Evolutionary conservation across 2,113 vertebrate genomes (phyloP), one percentile per base, ranked within the genome.

Genomic region (Sclerurus mexicanus): DNA sequence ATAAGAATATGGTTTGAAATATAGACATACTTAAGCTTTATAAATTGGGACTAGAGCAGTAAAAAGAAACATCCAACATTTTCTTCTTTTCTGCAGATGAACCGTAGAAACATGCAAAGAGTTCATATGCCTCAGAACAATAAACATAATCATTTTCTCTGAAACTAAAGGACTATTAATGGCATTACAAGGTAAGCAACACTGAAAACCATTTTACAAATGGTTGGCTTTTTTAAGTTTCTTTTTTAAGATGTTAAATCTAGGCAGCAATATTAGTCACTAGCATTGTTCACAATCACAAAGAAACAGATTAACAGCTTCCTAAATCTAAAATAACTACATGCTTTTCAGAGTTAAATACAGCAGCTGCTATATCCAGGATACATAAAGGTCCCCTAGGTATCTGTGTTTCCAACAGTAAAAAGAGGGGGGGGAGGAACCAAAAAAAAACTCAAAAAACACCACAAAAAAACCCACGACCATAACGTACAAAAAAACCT

Each of bases 1-100:
- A 84, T 95, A 97, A 95, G 64, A 93, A 87, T 91, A 67, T 93
- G 74, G 42, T 64, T 64, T 96, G 95, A 96, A 93, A 95, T 97
- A 94, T 50, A 91, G 72, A 40, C 28, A 44, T 91, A 89, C 75
- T 94, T 91, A 91, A 78, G 39, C 11, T 92, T 95, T 86, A 94
- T 77, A 88, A 89, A 91, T 76, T 79, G 20, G 7, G 18, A 73
- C 28, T 71, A 62, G 86, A 72, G 17, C 24, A 52, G 37, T 60
- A 69, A 80, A 89, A 74, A 87, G 17, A 90, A 94, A 35, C 6
- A 83, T 53, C 12, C 35, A 88, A 12, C 23, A 90, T 59, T 94
- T 84, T 80, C 42, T 89, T 63, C 19, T 71, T 74, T 40, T 73
- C 52, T 87, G 33, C 16, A 79, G 24, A 83, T 50, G 8, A 22